Base-by-base conservation (phyloP, 2,113 vertebrate genomes). In the Cynocephalus volans region DNA sequence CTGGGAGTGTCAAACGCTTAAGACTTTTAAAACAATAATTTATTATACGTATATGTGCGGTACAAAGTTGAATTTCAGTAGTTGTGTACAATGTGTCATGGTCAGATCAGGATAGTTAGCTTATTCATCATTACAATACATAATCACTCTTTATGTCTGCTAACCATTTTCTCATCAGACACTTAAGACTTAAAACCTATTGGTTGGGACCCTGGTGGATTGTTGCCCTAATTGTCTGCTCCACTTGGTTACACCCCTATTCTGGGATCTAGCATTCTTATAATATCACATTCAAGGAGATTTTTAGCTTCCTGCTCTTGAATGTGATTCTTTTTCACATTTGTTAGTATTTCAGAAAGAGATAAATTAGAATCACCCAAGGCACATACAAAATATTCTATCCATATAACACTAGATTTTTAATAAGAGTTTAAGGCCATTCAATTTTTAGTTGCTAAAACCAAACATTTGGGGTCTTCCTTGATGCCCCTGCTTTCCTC, bases 221-320 rank as follows among this genome's bases (percentile, higher is more conserved):
- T 1, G 5, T 11, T 21, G 14, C 3, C 26, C 48, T n/a, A 1
- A 24, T n/a, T 50, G 45, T 69, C 77, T 79, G 6, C 23, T 23
- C 23, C 2, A 10, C 28, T 45, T 13, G 4, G 41, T 41, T 26
- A 9, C 0, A 5, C 0, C 65, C 6, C 7, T 41, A 0, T 21
- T 50, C 67, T 13, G 33, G 23, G 50, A 21, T 12, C 33, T 21
- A 31, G 23, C 13, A 13, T 52, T 13, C 33, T 36, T n/a, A 67
- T 79, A 56, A 75, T 12, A 36, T 4, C 31, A 12, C 67, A 26
- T 60, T 50, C 36, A 24, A 8, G 36, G 28, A 54, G 54, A 24
- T 33, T 6, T 73, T 52, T 21, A 12, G 6, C 13, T 13, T 11
- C 48, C 33, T 50, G 3, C 18, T 70, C 18, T 26, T 62, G 45